Evolutionary conservation across 2,797 vertebrate species (phyloP).

Genomic region (Cyprinella venusta): DNA sequence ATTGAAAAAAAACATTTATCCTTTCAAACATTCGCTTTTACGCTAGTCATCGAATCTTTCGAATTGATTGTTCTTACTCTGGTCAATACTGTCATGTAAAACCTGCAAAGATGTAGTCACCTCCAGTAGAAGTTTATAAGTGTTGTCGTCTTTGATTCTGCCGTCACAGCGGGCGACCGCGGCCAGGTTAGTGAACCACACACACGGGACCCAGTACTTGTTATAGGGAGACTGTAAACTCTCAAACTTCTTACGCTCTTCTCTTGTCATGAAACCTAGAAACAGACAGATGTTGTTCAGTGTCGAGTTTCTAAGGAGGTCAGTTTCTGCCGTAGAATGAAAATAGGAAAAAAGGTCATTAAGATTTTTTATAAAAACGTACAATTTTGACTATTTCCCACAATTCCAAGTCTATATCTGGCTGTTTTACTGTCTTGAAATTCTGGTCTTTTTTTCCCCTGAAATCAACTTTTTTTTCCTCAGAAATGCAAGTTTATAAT

Average conservation of each 20-base stretch:
- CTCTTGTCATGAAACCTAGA: slow-evolving; percentile 93
- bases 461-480: background rate
- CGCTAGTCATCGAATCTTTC: background rate
- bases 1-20: slow-evolving; percentile 13
- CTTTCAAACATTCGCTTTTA: background rate
- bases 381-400: background rate
- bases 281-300: background rate
- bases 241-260: slow-evolving; percentile 91
- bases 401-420: background rate
- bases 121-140: slow-evolving; percentile 90
- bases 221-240: slow-evolving; percentile 89
- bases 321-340: no score
- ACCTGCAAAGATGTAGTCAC: slow-evolving; percentile 64
- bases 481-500: background rate
- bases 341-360: background rate
- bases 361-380: background rate
- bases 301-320: background rate
- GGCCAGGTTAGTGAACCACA: slow-evolving; percentile 91
- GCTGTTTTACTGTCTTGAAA: background rate
- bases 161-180: slow-evolving; percentile 87
- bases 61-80: background rate
- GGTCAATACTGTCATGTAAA: background rate
- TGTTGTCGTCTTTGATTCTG: slow-evolving; percentile 85
- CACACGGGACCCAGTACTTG: slow-evolving; percentile 93
- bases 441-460: no score